Base-by-base conservation (phyloP, 2,113 vertebrate species). In the Todiramphus saurophagus region DNA sequence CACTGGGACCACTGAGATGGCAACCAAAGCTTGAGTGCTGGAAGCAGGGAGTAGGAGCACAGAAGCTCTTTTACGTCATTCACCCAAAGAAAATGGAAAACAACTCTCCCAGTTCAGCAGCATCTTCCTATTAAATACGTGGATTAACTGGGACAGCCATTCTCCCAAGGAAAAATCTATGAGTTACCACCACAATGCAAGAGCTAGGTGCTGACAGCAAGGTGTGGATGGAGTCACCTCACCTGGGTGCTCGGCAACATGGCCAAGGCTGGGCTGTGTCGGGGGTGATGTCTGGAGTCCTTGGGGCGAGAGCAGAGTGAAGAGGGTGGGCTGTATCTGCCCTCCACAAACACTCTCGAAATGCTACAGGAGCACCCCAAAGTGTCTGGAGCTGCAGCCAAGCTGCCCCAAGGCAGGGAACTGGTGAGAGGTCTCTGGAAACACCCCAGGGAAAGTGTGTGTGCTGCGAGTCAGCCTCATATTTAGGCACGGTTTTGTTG, bases 151-250 rank as follows among this genome's bases (percentile, higher is more conserved):
- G 43, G 35, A 51, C 23, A 48, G 33, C 6, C 21, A 2, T 48
- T 67, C 6, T 78, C n/a, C 24, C 63, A 37, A 13, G 14, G n/a
- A 41, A 79, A 55, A 87, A 50, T 6, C 21, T 28, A 20, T 13
- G 3, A 66, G 7, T 25, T 37, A 10, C 7, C 37, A 48, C 16
- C 16, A 31, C 1, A 6, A 5, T 75, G 23, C 11, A 13, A 6
- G n/a, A 55, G 15, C 1, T 3, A 56, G 63, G 27, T 5, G 9
- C 33, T 23, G 28, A 41, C 73, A 51, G 15, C 0, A 0, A 43
- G 23, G 11, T 18, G 18, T n/a, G 33, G 20, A 30, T 18, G 59
- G 41, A 16, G 7, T 30, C 23, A 4, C 20, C 11, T 10, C 7
- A 8, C 10, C 11, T 13, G 20, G 11, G 24, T 13, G 33, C 44